phyloP scores from a whole-genome alignment of 2,113 vertebrate genomes.

The Tympanuchus pallidicinctus region DNA sequence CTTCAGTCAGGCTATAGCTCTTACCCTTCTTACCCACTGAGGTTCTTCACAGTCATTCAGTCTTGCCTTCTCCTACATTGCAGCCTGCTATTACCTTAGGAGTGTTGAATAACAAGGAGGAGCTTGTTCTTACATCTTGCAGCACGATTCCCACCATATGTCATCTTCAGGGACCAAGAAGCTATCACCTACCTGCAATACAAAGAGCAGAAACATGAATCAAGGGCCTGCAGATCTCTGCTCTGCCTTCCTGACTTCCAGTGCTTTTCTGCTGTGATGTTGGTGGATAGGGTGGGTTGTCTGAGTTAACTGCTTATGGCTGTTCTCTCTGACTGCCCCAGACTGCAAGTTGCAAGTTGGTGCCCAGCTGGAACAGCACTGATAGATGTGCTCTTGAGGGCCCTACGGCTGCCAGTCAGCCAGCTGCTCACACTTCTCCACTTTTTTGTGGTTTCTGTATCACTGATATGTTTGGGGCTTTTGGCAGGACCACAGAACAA shows the following conservation, averaged over 20 bases:
- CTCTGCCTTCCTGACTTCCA: neutral
- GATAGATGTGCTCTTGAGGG: neutral
- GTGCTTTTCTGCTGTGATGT: accelerated
- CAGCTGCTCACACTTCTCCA: neutral
- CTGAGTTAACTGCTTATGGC: neutral
- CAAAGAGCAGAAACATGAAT: neutral
- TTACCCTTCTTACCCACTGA: neutral
- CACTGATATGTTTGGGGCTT: neutral
- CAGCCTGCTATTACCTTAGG: neutral
- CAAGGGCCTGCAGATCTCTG: neutral
- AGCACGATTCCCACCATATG: neutral
- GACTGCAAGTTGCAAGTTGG: accelerated
- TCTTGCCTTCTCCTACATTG: neutral
- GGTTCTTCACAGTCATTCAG: accelerated
- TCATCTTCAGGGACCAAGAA: neutral
- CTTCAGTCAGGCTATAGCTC: neutral
- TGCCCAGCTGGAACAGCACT: neutral
- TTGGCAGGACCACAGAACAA: accelerated
- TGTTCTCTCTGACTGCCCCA: neutral
- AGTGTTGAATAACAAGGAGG: neutral
- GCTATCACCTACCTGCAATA: neutral
- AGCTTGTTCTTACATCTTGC: neutral
- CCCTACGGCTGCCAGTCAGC: slow-evolving; percentile 6
- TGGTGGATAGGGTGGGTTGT: neutral
- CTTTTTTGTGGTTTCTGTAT: neutral